Conservation (phyloP, 2,797 vertebrate species). For the Muscicapa striata region DNA sequence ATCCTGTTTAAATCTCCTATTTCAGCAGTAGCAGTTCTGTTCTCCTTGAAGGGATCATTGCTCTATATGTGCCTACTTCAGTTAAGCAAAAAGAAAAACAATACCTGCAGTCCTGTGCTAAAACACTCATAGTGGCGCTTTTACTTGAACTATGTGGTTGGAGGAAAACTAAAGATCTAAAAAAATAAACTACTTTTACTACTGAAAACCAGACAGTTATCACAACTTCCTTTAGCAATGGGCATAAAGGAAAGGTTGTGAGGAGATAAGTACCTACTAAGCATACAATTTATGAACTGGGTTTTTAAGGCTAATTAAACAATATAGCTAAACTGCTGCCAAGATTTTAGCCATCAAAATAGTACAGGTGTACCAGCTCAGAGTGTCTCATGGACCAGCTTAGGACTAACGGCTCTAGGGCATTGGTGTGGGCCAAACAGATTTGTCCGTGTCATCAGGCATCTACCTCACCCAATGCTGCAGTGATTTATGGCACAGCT, state of each 20-base stretch:
- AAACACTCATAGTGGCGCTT: neutral
- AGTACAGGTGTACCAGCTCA: neutral
- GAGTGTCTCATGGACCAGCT: neutral
- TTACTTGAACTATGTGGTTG: neutral
- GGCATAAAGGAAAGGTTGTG: neutral
- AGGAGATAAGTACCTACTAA: neutral
- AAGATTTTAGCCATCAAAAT: neutral
- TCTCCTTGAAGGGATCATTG: neutral
- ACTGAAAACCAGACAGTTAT: neutral
- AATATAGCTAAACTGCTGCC: neutral
- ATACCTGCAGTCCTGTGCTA: neutral
- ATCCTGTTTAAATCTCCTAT: neutral
- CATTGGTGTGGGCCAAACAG: neutral
- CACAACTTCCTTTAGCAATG: neutral
- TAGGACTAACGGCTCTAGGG: neutral
- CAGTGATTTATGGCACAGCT: neutral
- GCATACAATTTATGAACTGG: neutral
- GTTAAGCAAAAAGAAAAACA: neutral
- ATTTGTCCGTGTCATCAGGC: neutral
- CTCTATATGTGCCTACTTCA: rapidly evolving
- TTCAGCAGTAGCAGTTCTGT: neutral
- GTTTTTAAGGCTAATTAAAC: neutral
- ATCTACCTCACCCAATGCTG: rapidly evolving
- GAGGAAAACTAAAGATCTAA: neutral
- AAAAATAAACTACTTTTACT: neutral